Conservation (phyloP, 2,888 invertebrate genomes). For the Arctia plantaginis region DNA sequence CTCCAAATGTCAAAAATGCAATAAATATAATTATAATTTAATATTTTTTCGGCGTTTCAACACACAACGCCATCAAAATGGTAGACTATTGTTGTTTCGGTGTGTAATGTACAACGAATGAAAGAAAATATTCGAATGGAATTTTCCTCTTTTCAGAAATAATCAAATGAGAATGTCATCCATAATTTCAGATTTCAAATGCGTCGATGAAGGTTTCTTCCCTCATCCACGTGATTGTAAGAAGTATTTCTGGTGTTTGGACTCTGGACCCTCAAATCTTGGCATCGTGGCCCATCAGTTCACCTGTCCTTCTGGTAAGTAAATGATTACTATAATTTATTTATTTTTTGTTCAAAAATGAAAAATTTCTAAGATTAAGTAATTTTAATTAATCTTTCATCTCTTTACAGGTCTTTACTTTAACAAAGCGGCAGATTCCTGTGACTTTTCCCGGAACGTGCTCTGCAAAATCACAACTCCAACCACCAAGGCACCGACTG, state of each 20-base stretch:
- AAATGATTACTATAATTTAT: not conserved
- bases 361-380: not conserved
- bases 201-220: conserved; percentile 97
- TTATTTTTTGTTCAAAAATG: not conserved
- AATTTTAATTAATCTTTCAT: not conserved
- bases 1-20: no score
- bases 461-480: conserved; percentile 90
- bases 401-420: conserved; percentile 91
- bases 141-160: no score
- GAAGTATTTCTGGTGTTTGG: conserved; percentile 97
- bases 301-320: conserved; percentile 94
- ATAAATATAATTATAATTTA: no score
- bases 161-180: not conserved
- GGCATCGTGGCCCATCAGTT: conserved; percentile 97
- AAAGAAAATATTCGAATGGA: not conserved
- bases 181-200: conserved; percentile 91
- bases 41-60: no score
- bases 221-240: conserved; percentile 97
- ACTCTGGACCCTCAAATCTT: conserved; percentile 94
- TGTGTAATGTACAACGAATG: no score
- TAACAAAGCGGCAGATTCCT: conserved; percentile 96
- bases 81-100: no score
- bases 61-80: no score
- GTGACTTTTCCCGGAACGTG: conserved; percentile 96
- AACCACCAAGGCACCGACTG: conserved; percentile 81